Conservation (phyloP, 2,113 vertebrate genomes). For the Platichthys stellatus region DNA sequence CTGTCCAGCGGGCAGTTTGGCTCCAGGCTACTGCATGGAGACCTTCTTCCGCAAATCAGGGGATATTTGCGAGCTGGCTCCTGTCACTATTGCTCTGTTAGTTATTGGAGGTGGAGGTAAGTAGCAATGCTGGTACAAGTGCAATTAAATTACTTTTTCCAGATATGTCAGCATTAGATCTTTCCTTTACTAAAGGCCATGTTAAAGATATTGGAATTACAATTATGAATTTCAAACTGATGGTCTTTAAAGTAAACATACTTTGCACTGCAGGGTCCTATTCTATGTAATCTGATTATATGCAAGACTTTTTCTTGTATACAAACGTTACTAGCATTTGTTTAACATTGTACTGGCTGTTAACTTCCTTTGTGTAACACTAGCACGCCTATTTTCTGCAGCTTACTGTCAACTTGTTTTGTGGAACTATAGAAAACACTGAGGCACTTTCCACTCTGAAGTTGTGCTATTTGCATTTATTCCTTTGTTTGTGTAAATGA, state of each 20-base stretch:
- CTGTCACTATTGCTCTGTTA: conserved; percentile 84
- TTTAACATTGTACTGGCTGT: not conserved
- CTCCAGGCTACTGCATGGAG: conserved; percentile 89
- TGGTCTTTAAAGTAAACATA: conserved; percentile 1
- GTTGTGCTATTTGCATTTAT: too few species aligned
- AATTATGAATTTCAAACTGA: not conserved
- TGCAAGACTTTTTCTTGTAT: not conserved
- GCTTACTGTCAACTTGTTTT: too few species aligned
- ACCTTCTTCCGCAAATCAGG: conserved; percentile 87
- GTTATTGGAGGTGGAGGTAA: conserved; percentile 83
- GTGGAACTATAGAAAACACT: too few species aligned
- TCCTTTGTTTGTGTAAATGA: too few species aligned
- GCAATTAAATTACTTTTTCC: not conserved
- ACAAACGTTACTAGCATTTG: not conserved
- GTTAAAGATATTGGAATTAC: not conserved
- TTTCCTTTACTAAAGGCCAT: not conserved
- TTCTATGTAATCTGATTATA: conserved; percentile 11
- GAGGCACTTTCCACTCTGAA: too few species aligned
- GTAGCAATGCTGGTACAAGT: conserved; percentile 15
- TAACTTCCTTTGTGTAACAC: not conserved
- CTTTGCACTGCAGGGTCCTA: conserved; percentile 3
- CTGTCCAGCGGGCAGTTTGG: conserved; percentile 85
- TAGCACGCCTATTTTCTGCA: not conserved
- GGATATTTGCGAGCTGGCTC: conserved; percentile 85
- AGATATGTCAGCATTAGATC: not conserved